Conservation (phyloP, 2,888 invertebrate species). For the Lasioglossum vierecki region DNA sequence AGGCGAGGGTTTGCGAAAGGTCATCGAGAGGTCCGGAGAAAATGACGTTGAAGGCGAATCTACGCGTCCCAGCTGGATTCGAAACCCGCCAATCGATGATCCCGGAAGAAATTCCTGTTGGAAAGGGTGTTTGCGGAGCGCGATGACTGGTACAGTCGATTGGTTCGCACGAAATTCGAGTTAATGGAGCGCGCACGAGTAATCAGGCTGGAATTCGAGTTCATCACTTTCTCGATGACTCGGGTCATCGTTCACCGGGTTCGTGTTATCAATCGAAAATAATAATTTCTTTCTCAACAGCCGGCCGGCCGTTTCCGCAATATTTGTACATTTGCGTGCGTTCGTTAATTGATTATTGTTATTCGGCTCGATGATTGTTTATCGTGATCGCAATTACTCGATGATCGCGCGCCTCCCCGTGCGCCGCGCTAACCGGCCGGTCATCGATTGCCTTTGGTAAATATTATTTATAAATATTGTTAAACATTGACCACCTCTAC, state of each 20-base stretch:
- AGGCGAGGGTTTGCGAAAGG: slow-evolving; percentile 25
- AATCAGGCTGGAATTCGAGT: slow-evolving; percentile 74
- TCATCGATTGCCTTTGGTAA: slow-evolving; percentile 16
- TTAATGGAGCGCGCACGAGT: slow-evolving; percentile 72
- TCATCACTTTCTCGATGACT: slow-evolving; percentile 75
- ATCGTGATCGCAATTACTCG: slow-evolving; percentile 40
- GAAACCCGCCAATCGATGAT: slow-evolving; percentile 37
- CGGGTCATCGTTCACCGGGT: slow-evolving; percentile 67
- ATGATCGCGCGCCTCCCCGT: slow-evolving; percentile 18
- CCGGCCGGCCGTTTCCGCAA: slow-evolving; percentile 17
- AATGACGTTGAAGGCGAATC: neutral
- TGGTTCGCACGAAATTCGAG: slow-evolving; percentile 72
- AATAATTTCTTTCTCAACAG: slow-evolving; percentile 69
- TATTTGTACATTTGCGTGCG: neutral
- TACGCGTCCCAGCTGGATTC: slow-evolving; percentile 12
- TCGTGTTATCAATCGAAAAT: slow-evolving; percentile 70
- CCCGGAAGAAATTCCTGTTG: slow-evolving; percentile 60
- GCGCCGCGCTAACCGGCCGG: neutral
- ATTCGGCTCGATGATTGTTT: slow-evolving; percentile 44
- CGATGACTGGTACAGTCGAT: slow-evolving; percentile 71
- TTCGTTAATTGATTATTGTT: slow-evolving; percentile 55
- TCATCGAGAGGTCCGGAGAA: slow-evolving; percentile 1
- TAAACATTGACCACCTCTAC: neutral
- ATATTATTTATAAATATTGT: slow-evolving; percentile 1
- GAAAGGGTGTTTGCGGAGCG: slow-evolving; percentile 56